Evolutionary conservation across 92 coral and sea anemone species (phyloP), one percentile per base, ranked within the genome.

Genomic region (Siderastrea radians): DNA sequence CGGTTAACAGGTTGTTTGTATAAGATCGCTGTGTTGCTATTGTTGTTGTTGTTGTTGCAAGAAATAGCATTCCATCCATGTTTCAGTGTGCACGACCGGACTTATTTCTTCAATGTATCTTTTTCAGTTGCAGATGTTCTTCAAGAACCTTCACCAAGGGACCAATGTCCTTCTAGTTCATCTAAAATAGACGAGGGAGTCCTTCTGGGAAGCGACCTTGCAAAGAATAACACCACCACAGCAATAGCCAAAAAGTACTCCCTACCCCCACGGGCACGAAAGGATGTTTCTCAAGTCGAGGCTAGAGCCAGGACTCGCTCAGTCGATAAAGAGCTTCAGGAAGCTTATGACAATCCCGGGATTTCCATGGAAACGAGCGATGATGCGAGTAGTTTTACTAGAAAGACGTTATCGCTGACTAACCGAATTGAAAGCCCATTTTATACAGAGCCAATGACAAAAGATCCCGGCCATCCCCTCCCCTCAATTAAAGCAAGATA

Each of bases 351-450:
- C 61, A 83, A 83, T 43, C 62, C 49, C 11, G 80, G 50, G 10
- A 49, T 83, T 50, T 83, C 72, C 62, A 72, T 8, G 44, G 87
- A 83, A 72, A 61, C 63, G 44, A 60, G 49, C 60, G 80, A 73
- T 48, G 79, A 47, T 4, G 54, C 59, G 19, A 54, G 19, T 9
- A 47, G 19, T 38, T 11, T 43, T 19, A 61, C 80, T 10, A 49
- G 48, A 64, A 72, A 48, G 59, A 83, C 60, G 49, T 3, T 59
- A 17, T 83, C 87, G 7, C 57, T 60, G 72, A 49, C 54, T 60
- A 62, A 83, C 79, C 70, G 72, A 51, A 48, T 83, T 44, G 87
- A 83, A 26, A 72, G 59, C 13, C 87, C 80, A 54, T 83, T 83
- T 48, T 83, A 83, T 4, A 73, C 54, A 74, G 87, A 83, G 8